Conservation (phyloP, 2,888 invertebrate genomes). For the Nasonovia ribisnigri region DNA sequence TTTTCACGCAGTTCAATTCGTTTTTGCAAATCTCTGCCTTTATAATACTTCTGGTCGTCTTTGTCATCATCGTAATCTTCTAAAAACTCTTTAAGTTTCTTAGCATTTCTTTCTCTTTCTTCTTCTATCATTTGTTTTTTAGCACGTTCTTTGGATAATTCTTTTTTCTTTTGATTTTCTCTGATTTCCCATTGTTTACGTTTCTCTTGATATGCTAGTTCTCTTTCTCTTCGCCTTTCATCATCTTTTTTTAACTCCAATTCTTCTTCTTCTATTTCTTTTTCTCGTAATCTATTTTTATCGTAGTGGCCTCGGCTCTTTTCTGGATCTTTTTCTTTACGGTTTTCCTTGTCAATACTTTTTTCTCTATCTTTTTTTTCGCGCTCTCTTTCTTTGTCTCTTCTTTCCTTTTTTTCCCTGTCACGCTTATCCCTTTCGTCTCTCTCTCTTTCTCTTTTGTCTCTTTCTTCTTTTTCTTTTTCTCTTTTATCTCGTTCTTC, state of each 20-base stretch:
- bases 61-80: constrained; percentile 99
- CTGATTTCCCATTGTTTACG: constrained; percentile 86
- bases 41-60: constrained; percentile 97
- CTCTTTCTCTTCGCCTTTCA: constrained; percentile 52
- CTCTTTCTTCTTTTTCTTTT: constrained; percentile 67
- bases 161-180: constrained; percentile 90
- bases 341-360: constrained; percentile 66
- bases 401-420: constrained; percentile 67
- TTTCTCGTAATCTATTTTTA: constrained; percentile 69
- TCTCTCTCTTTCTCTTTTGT: constrained; percentile 69
- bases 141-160: constrained; percentile 89
- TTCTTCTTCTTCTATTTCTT: constrained; percentile 87
- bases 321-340: constrained; percentile 62
- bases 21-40: constrained; percentile 89
- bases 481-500: constrained; percentile 64
- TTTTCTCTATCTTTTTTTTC: constrained; percentile 70
- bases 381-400: constrained; percentile 69
- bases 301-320: constrained; percentile 67
- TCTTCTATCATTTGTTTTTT: constrained; percentile 87
- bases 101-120: constrained; percentile 91
- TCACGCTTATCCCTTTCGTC: constrained; percentile 69
- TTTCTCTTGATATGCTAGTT: constrained; percentile 69
- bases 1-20: constrained; percentile 92
- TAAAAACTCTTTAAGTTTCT: constrained; percentile 94
- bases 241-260: constrained; percentile 84